Percentiles rank a stretch among this genome's conserved stretches.
Conservation (phyloP, 1,140 invertebrate genomes). For the Apocrypta bakeri region DNA sequence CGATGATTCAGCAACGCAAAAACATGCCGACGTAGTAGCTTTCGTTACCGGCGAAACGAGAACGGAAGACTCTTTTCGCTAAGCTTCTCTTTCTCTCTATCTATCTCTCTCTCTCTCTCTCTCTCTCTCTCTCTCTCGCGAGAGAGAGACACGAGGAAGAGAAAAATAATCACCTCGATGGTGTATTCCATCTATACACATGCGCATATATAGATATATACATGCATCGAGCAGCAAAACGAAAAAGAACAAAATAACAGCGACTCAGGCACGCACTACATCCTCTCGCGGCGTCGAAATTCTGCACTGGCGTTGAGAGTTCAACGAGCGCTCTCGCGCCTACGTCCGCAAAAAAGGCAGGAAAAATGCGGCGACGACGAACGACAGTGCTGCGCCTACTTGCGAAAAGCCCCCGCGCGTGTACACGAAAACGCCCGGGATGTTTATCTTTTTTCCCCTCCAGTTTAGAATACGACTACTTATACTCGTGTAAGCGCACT, state of each 20-base stretch:
- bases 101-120: too few relatives aligned
- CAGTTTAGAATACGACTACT: background rate
- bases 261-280: background rate
- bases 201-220: background rate
- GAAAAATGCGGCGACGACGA: background rate
- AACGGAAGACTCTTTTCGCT: background rate
- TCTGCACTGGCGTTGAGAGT: slow-evolving; percentile 3
- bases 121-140: too few relatives aligned
- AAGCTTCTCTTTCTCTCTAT: too few relatives aligned
- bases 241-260: background rate
- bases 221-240: too few relatives aligned
- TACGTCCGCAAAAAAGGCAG: slow-evolving; percentile 3
- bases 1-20: slow-evolving; percentile 14
- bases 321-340: slow-evolving; percentile 2
- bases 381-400: slow-evolving; percentile 1
- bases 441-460: slow-evolving; percentile 3
- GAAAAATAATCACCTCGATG: background rate
- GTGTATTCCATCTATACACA: too few relatives aligned
- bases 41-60: background rate
- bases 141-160: background rate
- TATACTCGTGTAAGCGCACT: too few relatives aligned
- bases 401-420: background rate
- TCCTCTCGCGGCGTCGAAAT: slow-evolving; percentile 27
- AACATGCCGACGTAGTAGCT: background rate
- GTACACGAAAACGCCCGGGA: background rate